phyloP scores from a whole-genome alignment of 2,113 vertebrate genomes.

The Protomyctophum bolini region DNA sequence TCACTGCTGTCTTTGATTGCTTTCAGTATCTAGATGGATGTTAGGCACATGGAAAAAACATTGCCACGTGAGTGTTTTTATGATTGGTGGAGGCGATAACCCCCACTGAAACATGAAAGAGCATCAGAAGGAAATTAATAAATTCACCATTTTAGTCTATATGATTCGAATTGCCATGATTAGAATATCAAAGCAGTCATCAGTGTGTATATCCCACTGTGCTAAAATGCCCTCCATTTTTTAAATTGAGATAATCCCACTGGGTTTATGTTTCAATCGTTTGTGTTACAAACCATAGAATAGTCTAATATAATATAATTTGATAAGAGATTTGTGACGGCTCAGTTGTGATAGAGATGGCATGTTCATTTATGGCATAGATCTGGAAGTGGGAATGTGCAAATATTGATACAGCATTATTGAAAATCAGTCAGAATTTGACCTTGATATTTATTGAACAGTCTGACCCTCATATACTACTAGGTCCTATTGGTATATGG shows the following conservation, averaged over 20 bases:
- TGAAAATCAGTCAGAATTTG: neutral
- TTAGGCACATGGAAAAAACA: constrained; percentile 18
- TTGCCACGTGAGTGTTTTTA: constrained; percentile 5
- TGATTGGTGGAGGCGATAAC: constrained; percentile 11
- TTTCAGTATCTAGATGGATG: constrained; percentile 10
- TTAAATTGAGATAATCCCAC: constrained; percentile 9
- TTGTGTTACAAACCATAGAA: constrained; percentile 14
- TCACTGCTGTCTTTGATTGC: neutral
- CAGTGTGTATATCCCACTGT: neutral
- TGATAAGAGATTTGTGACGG: neutral
- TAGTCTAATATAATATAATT: neutral
- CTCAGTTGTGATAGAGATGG: neutral
- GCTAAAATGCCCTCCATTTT: neutral
- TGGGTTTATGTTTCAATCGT: constrained; percentile 20
- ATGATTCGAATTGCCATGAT: constrained; percentile 34
- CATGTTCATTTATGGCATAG: no score
- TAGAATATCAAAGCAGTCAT: constrained; percentile 42
- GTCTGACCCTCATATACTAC: neutral
- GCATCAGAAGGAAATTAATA: constrained; percentile 23
- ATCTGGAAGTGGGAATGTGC: no score
- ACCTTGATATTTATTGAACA: neutral
- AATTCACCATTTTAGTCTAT: constrained; percentile 14
- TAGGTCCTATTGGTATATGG: no score
- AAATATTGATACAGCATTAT: neutral
- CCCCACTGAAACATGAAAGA: constrained; percentile 30